Evolutionary conservation across 2,797 vertebrate species (phyloP), one percentile per base, ranked within the genome.

Genomic region (Melanogrammus aeglefinus): DNA sequence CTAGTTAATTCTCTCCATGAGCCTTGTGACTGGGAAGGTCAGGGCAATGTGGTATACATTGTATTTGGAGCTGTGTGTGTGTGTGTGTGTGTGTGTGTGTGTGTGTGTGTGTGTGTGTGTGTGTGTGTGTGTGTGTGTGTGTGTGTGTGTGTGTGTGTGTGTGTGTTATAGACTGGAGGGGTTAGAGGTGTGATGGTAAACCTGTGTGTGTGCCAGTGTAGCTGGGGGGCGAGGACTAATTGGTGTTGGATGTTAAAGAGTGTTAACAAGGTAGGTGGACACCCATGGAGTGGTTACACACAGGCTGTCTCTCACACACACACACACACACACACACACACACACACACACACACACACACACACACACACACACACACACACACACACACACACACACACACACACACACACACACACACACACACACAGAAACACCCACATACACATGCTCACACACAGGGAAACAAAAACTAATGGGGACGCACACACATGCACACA

Each of bases 211-310:
- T 70, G 74, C 83, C 5, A 79, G 77, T 31, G 81, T 33, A 85
- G 82, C 82, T 71, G 72, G 82, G 82, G 81, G 78, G 41, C 75
- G 76, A 91, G 94, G 95, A 94, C 96, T 97, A 96, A 97, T 95
- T 95, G 94, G 94, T 94, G 91, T 93, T 94, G 94, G 88, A 91
- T 95, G 93, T 94, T 95, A 95, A 96, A 96, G 86, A 94, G 94
- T 95, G 95, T 97, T 97, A 97, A 97, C 95, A 94, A 97, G 95
- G 95, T 84, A 95, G 94, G 90, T 91, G 93, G 96, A 97, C 94
- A 96, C 96, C 94, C 94, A 95, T 89, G 94, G 74, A 84, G 82
- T 35, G 66, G 21, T 51, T 76, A 74, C 31, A 75, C 3, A 1
- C 76, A 63, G 31, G 74, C 29, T 69, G n/a, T n/a, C n/a, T n/a